Percentiles rank a stretch among this genome's conserved stretches.
phyloP scores from a whole-genome alignment of 2,797 vertebrate species.

The Rachycentron canadum region DNA sequence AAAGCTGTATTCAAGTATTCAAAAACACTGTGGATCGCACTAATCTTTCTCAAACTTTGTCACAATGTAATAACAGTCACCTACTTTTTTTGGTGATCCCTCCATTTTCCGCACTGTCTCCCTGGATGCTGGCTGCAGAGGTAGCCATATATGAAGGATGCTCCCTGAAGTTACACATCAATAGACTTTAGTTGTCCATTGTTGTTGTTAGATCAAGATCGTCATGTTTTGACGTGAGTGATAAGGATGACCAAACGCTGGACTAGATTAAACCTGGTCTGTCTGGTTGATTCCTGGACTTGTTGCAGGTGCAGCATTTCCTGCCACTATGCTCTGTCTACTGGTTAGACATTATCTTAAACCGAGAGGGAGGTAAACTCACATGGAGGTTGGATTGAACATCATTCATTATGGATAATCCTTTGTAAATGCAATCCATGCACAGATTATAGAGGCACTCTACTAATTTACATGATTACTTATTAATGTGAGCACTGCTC shows the following conservation, averaged over 20 bases:
- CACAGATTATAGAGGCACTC: not conserved
- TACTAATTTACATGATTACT: constrained; percentile 8
- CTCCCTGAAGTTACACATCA: constrained; percentile 59
- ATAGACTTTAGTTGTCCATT: constrained; percentile 60
- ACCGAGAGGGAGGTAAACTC: not conserved
- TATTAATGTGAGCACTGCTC: not conserved
- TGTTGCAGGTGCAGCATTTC: not conserved
- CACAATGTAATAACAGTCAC: not conserved
- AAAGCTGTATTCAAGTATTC: not conserved
- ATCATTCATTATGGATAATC: not conserved
- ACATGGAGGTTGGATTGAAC: not conserved
- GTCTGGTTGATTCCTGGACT: constrained; percentile 35
- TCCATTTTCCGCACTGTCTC: constrained; percentile 50
- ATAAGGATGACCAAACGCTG: constrained; percentile 5
- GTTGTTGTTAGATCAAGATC: not conserved
- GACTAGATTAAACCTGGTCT: constrained; percentile 38
- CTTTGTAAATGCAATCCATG: not conserved
- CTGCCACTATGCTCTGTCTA: not conserved
- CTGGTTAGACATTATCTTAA: constrained; percentile 51
- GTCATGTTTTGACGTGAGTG: constrained; percentile 32
- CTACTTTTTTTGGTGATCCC: constrained; percentile 54
- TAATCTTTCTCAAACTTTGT: too few species aligned
- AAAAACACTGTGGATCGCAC: not conserved
- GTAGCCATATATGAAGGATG: constrained; percentile 44
- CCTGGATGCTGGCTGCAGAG: constrained; percentile 18